Conservation (phyloP, 2,113 vertebrate species). For the Muntiacus reevesi region DNA sequence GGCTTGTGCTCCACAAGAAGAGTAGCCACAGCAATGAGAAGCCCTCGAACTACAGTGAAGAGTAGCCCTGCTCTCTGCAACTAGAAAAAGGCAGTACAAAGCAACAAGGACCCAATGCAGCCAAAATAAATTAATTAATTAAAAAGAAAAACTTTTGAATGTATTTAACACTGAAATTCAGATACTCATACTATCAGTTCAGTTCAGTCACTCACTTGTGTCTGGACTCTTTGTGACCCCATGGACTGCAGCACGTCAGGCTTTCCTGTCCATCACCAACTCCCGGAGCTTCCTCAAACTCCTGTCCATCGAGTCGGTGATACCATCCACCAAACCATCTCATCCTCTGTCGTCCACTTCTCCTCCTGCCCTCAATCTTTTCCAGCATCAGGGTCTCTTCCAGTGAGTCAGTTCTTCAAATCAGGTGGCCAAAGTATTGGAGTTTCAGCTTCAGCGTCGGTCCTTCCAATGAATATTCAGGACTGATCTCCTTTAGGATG, state of each 20-base stretch:
- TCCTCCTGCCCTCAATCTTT: background rate
- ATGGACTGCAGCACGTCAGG: background rate
- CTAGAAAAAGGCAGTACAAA: background rate
- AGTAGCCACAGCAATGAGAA: background rate
- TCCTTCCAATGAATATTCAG: background rate
- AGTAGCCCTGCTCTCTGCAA: background rate
- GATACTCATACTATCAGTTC: background rate
- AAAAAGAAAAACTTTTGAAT: background rate
- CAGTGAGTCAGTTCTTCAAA: background rate
- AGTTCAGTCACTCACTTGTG: background rate
- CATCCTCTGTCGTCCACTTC: background rate
- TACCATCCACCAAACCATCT: background rate
- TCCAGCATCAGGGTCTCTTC: background rate
- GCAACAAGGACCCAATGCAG: background rate
- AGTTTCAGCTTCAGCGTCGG: background rate
- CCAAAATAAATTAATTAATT: background rate
- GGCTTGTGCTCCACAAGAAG: background rate
- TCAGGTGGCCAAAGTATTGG: background rate
- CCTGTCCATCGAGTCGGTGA: accelerated
- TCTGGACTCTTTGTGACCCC: background rate
- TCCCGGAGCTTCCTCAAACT: background rate
- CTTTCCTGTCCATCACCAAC: background rate
- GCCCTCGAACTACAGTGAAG: background rate
- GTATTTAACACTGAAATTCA: background rate
- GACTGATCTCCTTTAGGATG: background rate